These are phyloP conservation scores for Branchinecta sandiegonensis DNA, from an alignment of 2,888 invertebrate species.

Conservation along the genomic window DNA sequence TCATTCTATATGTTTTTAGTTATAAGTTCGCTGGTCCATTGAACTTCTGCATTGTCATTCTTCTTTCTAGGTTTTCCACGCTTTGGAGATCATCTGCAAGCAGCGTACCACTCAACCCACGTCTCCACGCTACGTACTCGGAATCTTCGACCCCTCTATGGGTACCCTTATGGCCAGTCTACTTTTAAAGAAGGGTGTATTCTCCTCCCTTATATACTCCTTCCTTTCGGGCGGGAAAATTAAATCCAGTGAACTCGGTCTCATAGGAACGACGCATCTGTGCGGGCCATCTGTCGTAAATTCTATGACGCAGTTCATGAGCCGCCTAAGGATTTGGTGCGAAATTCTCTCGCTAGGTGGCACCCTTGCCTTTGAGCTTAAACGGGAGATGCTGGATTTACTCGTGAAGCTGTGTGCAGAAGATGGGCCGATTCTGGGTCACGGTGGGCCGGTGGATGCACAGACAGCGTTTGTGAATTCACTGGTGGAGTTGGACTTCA, in stretches of 20 bases:
- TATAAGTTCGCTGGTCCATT: no score
- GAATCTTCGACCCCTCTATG: constrained; percentile 35
- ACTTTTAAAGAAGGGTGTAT: constrained; percentile 53
- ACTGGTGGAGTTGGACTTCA: constrained; percentile 48
- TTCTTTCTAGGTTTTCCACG: constrained; percentile 16
- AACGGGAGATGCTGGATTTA: constrained; percentile 14
- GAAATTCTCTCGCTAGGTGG: constrained; percentile 18
- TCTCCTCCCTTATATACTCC: constrained; percentile 38
- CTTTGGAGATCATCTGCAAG: neutral
- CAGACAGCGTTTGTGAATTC: constrained; percentile 55
- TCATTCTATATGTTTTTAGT: neutral
- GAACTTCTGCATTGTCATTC: neutral
- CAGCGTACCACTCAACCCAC: constrained; percentile 26
- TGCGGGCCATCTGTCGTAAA: constrained; percentile 19
- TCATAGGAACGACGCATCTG: constrained; percentile 56
- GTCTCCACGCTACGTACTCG: constrained; percentile 39
- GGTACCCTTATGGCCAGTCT: constrained; percentile 38
- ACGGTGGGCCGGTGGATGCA: constrained; percentile 50
- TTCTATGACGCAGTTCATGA: constrained; percentile 19
- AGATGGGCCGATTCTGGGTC: constrained; percentile 33
- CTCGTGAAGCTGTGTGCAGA: constrained; percentile 19
- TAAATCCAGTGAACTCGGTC: constrained; percentile 48
- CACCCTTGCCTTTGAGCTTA: neutral
- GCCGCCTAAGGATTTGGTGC: constrained; percentile 21
- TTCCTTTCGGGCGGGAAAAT: constrained; percentile 49